phyloP scores from a whole-genome alignment of 2,888 invertebrate genomes.

The Thera obeliscata region DNA sequence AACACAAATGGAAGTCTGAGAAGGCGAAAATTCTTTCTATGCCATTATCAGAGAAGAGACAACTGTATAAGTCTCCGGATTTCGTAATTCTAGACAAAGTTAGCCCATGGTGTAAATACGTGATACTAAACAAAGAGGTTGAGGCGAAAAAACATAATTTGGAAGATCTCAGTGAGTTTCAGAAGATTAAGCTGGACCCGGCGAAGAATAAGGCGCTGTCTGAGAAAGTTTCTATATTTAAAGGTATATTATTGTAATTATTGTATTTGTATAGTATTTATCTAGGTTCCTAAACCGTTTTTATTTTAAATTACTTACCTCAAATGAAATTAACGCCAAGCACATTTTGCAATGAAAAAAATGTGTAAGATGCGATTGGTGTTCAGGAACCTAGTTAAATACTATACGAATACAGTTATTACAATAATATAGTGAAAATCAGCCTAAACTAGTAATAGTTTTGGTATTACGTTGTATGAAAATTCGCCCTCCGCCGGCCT shows the following conservation, averaged over 20 bases:
- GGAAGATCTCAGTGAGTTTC: conserved; percentile 67
- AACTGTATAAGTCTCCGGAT: conserved; percentile 71
- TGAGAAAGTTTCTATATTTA: conserved; percentile 87
- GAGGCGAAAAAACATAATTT: conserved; percentile 63
- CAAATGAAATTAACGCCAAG: too few species aligned
- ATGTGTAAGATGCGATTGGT: too few species aligned
- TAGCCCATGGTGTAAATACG: conserved; percentile 84
- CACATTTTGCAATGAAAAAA: too few species aligned
- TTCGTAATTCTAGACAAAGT: conserved; percentile 74
- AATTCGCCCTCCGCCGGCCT: too few species aligned
- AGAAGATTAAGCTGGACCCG: conserved; percentile 61
- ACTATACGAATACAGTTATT: too few species aligned
- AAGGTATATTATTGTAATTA: conserved; percentile 69
- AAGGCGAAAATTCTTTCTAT: conserved; percentile 82
- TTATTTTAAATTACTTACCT: too few species aligned
- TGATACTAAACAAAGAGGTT: conserved; percentile 62
- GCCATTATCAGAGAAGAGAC: conserved; percentile 81
- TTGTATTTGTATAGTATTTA: too few species aligned
- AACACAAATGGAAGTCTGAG: conserved; percentile 74
- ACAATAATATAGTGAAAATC: too few species aligned
- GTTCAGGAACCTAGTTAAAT: too few species aligned
- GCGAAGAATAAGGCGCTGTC: conserved; percentile 73
- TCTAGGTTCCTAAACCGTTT: too few species aligned
- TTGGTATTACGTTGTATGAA: too few species aligned
- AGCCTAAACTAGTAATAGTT: too few species aligned